A percentile compares a stretch with the other conserved stretches of the same genome.
Conservation (phyloP, 2,797 vertebrate genomes). For the Propithecus deckenii region DNA sequence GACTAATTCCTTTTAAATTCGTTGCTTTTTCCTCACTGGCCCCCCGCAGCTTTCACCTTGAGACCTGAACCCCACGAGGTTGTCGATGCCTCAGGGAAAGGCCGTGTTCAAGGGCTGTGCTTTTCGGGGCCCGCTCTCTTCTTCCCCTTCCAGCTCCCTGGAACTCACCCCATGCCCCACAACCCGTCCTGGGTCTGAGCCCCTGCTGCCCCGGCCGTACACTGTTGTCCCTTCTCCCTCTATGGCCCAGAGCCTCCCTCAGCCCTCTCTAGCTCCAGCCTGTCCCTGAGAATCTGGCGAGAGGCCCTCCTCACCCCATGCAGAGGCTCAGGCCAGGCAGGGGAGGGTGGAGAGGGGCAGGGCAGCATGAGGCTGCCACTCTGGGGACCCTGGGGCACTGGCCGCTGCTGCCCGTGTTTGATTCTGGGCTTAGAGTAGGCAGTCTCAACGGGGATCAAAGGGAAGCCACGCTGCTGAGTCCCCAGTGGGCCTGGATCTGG, state of each 20-base stretch:
- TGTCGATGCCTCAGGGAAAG: background rate
- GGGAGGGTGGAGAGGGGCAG: background rate
- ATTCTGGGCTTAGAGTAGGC: conserved; percentile 38
- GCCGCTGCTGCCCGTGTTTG: background rate
- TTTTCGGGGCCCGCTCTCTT: background rate
- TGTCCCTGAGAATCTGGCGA: background rate
- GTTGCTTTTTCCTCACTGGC: conserved; percentile 55
- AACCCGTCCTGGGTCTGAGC: background rate
- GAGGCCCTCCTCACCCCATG: background rate
- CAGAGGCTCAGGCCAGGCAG: background rate
- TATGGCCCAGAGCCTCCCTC: background rate
- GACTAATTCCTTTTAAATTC: conserved; percentile 70
- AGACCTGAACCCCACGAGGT: background rate
- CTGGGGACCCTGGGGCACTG: background rate
- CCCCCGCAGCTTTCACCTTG: conserved; percentile 63
- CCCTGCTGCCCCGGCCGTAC: background rate
- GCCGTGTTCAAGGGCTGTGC: background rate
- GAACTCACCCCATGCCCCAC: background rate
- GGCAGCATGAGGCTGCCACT: background rate
- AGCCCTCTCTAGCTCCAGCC: background rate
- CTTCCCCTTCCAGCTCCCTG: background rate
- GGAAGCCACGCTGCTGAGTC: background rate
- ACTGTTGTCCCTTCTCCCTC: background rate
- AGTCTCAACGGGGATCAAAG: conserved; percentile 53
- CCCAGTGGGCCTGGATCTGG: background rate